Evolutionary conservation across 1,140 invertebrate genomes (phyloP).

Genomic region (Drosophila willistoni): DNA sequence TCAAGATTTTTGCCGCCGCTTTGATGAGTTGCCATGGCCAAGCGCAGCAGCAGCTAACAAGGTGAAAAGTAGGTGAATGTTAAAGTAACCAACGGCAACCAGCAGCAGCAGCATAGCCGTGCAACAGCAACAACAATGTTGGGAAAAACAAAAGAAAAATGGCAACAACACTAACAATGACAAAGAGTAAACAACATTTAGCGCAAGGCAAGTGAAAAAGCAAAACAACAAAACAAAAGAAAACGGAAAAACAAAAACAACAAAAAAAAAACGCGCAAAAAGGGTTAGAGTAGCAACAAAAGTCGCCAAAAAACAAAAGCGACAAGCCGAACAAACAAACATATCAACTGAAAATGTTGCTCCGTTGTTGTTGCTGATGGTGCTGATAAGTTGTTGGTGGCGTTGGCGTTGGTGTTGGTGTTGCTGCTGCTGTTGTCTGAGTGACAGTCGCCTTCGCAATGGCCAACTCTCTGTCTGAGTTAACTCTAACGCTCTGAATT

Average conservation of each 20-base stretch:
- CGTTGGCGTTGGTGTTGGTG: not conserved
- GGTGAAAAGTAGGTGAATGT: slow-evolving; percentile 82
- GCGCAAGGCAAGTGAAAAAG: slow-evolving; percentile 40
- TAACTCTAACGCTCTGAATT: slow-evolving; percentile 5
- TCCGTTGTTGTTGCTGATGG: slow-evolving; percentile 46
- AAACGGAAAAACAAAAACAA: slow-evolving; percentile 24
- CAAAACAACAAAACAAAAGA: slow-evolving; percentile 34
- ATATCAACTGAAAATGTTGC: slow-evolving; percentile 76
- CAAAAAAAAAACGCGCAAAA: slow-evolving; percentile 48
- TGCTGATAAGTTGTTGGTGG: slow-evolving; percentile 37
- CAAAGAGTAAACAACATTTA: slow-evolving; percentile 80
- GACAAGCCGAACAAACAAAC: slow-evolving; percentile 73
- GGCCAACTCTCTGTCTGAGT: slow-evolving; percentile 11
- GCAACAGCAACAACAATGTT: slow-evolving; percentile 52
- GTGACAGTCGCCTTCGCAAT: slow-evolving; percentile 25
- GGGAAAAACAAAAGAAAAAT: slow-evolving; percentile 71
- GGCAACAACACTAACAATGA: slow-evolving; percentile 70
- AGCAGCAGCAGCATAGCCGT: slow-evolving; percentile 31
- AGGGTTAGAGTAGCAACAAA: slow-evolving; percentile 44
- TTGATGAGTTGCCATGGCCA: slow-evolving; percentile 70
- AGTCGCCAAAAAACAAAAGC: slow-evolving; percentile 44
- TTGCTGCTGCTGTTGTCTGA: slow-evolving; percentile 27
- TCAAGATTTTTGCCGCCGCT: slow-evolving; percentile 63
- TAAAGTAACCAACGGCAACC: slow-evolving; percentile 54
- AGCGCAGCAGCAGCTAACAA: slow-evolving; percentile 58